Base-by-base conservation (phyloP, 1,140 invertebrate genomes). In the Sarcophaga bullata region DNA sequence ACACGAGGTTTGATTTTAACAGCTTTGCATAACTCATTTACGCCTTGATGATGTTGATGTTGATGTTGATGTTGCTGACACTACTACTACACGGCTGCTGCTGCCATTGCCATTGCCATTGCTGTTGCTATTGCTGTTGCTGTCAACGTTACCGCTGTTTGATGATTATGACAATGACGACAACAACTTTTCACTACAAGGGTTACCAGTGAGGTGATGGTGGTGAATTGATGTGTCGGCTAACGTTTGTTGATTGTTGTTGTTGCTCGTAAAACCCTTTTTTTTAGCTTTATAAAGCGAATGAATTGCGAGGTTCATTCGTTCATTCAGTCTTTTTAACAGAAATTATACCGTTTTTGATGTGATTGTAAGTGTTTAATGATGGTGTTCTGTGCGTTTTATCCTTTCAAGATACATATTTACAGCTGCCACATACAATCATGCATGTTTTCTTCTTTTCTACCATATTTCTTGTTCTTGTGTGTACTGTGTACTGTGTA, bases 401-500 rank as follows among this genome's bases (percentile, higher is more conserved):
- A 68, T 68, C 62, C 62, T 68, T 68, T 52, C 19, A 68, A 68
- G n/a, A n/a, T 68, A n/a, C n/a, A n/a, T n/a, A 19, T 68, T 68
- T 68, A 1, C 62, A 25, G 62, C 62, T 25, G 62, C 62, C 62
- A 68, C 19, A 68, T 68, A 68, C 9, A 19, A 37, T 37, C 25
- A 37, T 37, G 25, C 2, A 19, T 68, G 19, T 7, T 25, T 68
- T 68, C 6, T 19, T 68, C 6, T 19, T 68, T 68, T 68, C 62
- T 68, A 6, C 6, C 1, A 37, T 37, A 37, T 37, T 37, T 37
- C 25, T 37, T 37, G 62, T 25, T 68, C 6, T 8, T 68, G 62
- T 37, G n/a, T 37, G 25, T 37, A n/a, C n/a, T n/a, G n/a, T 37
- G 25, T 37, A 2, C 25, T 37, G 25, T 37, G 4, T 37, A 37